Evolutionary conservation across 1,140 invertebrate genomes (phyloP), one percentile per base, ranked within the genome.

Genomic region (Tenebrio molitor): DNA sequence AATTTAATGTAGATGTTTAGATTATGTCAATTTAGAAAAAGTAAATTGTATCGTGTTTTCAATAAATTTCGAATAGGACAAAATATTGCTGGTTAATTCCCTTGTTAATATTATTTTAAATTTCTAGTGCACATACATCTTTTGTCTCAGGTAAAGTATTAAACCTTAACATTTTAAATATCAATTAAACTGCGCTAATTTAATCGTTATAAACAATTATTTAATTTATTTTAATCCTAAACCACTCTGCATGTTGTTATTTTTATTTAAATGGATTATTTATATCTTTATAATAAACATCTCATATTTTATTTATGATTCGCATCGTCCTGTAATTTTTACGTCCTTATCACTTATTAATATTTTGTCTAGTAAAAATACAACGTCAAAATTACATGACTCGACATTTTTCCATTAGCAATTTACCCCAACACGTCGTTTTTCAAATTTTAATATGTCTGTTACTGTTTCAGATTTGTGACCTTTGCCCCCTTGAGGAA

Each of bases 101-200:
- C 63, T 65, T 65, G 16, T 65, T 66, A 66, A 42, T 66, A 44
- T 66, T 14, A 66, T 66, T 44, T 66, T 44, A 66, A 65, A 66
- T 66, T 42, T 66, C 64, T 66, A 66, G 64, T 66, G 64, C 36
- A 41, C 64, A 25, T 41, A 66, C 36, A 44, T 14, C 64, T 29
- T 10, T 44, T 16, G 2, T 15, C 14, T 2, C 64, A 66, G 64
- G 64, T 66, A 66, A 66, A 66, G 64, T 66, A 66, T 42, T 66
- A 42, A 36, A 58, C 23, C 50, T 58, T 58, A 58, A 58, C 50
- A 58, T 58, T 29, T 58, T 58, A 58, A 58, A 58, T 25, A 58
- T 58, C 50, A 58, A 58, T 58, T 58, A 58, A 58, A 58, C 50
- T 58, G 50, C 50, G 50, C 50, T 58, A 58, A 58, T 58, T 58